A percentile compares a stretch with the other conserved stretches of the same genome.
phyloP scores from a whole-genome alignment of 30 jellyfish, hydroid and myxozoan genomes.

The Nemopilema nomurai region DNA sequence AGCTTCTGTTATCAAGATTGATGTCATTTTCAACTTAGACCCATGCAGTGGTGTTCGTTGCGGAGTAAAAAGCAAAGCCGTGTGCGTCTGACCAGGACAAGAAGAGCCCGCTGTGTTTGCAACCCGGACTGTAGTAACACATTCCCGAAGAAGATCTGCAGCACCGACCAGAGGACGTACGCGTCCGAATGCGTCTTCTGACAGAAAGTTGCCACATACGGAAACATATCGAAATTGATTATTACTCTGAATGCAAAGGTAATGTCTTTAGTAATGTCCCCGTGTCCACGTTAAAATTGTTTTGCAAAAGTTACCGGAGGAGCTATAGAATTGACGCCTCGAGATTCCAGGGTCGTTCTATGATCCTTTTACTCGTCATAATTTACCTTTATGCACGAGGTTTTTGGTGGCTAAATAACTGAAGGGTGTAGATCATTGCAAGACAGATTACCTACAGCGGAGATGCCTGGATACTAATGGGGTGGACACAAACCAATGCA shows the following conservation, averaged over 20 bases:
- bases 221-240: constrained; percentile 55
- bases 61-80: constrained; percentile 28
- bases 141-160: constrained; percentile 52
- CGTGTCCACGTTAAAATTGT: too few relatives aligned
- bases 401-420: too few relatives aligned
- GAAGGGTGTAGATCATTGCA: too few relatives aligned
- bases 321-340: too few relatives aligned
- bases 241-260: constrained; percentile 64
- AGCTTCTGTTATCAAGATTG: not conserved
- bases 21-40: constrained; percentile 13
- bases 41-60: constrained; percentile 65
- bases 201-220: constrained; percentile 41
- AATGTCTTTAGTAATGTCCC: not conserved
- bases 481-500: too few relatives aligned
- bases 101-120: constrained; percentile 69
- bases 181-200: constrained; percentile 61
- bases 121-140: constrained; percentile 55
- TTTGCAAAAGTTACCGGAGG: too few relatives aligned
- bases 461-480: too few relatives aligned
- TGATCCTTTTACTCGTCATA: too few relatives aligned
- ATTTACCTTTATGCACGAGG: too few relatives aligned
- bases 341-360: too few relatives aligned
- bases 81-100: constrained; percentile 31
- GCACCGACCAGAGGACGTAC: constrained; percentile 70
- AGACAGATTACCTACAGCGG: too few relatives aligned